phyloP scores from a whole-genome alignment of 2,113 vertebrate species.

The Lontra canadensis region DNA sequence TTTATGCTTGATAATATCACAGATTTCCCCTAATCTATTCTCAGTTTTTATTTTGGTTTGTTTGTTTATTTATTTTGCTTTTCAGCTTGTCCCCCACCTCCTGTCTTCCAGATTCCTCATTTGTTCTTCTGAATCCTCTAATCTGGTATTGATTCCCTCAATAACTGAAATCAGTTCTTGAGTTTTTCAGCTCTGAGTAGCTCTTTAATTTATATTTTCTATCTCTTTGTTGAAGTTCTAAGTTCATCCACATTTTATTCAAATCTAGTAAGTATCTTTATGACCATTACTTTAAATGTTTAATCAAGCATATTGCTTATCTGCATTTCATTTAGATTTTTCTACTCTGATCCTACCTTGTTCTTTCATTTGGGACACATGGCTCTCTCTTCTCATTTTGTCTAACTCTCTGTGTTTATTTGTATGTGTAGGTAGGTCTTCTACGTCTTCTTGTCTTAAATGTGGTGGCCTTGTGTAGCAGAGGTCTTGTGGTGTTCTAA shows the following conservation, averaged over 20 bases:
- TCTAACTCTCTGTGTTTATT: background rate
- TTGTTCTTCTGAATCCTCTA: background rate
- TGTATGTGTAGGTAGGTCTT: background rate
- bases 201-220: background rate
- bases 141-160: background rate
- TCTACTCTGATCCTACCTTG: background rate
- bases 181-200: background rate
- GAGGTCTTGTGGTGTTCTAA: background rate
- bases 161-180: background rate
- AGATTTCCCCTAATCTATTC: background rate
- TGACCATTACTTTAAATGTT: background rate
- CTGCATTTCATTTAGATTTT: background rate
- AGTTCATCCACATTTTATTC: background rate
- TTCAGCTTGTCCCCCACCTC: background rate
- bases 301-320: background rate
- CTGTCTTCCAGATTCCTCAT: background rate
- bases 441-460: background rate
- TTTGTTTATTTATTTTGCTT: background rate
- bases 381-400: background rate
- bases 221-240: background rate
- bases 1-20: background rate
- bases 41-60: background rate
- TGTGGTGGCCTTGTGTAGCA: background rate
- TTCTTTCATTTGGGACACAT: background rate
- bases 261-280: background rate